These are phyloP conservation scores for Struthidea cinerea DNA, from an alignment of 2,113 vertebrate species.

Conservation along the genomic window DNA sequence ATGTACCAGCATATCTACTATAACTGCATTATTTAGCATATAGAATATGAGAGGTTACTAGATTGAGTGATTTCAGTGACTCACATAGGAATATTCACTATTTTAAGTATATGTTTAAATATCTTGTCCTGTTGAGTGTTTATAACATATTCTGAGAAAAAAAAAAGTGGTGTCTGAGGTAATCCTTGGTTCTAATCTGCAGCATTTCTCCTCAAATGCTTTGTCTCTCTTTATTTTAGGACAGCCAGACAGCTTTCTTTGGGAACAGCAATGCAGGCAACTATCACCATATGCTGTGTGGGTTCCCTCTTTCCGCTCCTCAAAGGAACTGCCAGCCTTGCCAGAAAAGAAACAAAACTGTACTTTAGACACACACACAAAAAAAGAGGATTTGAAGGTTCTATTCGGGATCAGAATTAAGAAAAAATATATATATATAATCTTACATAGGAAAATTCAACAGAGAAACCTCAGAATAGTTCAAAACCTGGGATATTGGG, in stretches of 20 bases:
- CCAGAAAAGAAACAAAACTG: background rate
- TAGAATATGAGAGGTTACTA: background rate
- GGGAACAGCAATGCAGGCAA: background rate
- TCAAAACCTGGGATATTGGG: background rate
- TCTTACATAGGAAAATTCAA: background rate
- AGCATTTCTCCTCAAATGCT: background rate
- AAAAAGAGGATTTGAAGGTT: background rate
- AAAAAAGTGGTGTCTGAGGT: background rate
- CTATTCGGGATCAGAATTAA: background rate
- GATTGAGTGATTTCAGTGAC: background rate
- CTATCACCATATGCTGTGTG: slow-evolving; percentile 48
- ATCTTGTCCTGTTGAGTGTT: background rate
- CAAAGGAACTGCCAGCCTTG: background rate
- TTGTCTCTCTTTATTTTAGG: background rate
- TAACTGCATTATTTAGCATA: background rate
- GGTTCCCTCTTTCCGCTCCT: slow-evolving; percentile 32
- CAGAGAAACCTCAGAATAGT: background rate
- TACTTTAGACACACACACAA: background rate
- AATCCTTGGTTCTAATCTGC: background rate
- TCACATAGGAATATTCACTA: background rate
- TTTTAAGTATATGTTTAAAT: background rate
- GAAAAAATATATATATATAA: background rate
- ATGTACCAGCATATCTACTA: background rate
- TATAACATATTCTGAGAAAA: background rate
- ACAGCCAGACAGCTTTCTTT: slow-evolving; percentile 14